Evolutionary conservation across 2,888 invertebrate genomes (phyloP).

Genomic region (Trileptium ribeirensis): DNA sequence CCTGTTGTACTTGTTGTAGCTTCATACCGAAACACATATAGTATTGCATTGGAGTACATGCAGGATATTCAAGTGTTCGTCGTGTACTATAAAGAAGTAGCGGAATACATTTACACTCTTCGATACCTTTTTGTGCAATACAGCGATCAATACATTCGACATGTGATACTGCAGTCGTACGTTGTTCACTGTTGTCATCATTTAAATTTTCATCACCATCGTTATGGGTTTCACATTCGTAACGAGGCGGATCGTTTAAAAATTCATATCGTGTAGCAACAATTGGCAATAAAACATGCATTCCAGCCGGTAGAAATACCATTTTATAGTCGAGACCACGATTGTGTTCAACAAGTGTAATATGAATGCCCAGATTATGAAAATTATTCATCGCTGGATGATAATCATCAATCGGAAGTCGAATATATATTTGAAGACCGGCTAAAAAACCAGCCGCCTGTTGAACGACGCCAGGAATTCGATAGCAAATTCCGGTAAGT

Average conservation of each 20-base stretch:
- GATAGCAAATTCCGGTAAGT: neutral
- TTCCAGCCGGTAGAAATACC: constrained; percentile 41
- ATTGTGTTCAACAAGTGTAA: constrained; percentile 42
- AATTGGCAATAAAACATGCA: constrained; percentile 44
- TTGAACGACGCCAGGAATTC: neutral
- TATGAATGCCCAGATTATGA: constrained; percentile 43
- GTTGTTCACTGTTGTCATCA: neutral
- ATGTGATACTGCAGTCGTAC: neutral
- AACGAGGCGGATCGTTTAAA: neutral
- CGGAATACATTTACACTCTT: neutral
- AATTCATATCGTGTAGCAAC: neutral
- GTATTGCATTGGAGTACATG: neutral
- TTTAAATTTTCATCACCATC: neutral
- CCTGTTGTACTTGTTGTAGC: neutral
- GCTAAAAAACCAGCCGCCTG: neutral
- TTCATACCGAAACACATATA: neutral
- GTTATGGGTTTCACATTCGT: neutral
- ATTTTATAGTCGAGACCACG: constrained; percentile 42
- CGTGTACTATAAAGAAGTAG: neutral
- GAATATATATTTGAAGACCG: neutral
- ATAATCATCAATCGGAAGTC: neutral
- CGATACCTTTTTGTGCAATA: neutral
- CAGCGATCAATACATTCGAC: neutral
- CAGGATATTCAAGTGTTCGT: neutral
- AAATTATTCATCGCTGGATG: constrained; percentile 37